A percentile compares a stretch with the other conserved stretches of the same genome.
Conservation (phyloP, 2,113 vertebrate species). For the Anser brachyrhynchus region DNA sequence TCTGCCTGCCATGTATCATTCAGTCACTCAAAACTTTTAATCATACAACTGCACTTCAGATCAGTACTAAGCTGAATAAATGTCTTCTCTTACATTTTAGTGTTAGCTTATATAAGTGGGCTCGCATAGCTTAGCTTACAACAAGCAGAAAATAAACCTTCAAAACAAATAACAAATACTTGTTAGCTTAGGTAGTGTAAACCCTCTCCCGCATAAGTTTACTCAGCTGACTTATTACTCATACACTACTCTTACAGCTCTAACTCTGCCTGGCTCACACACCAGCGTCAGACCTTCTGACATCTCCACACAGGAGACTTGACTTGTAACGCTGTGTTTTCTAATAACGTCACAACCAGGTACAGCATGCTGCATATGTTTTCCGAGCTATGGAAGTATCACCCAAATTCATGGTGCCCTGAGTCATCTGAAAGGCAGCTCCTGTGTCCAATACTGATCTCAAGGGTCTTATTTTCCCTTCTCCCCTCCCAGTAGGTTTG, state of each 20-base stretch:
- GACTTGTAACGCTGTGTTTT: not conserved
- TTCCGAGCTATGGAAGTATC: not conserved
- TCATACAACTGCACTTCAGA: not conserved
- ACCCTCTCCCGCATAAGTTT: not conserved
- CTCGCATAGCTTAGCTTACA: not conserved
- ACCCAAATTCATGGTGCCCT: not conserved
- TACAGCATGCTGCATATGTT: not conserved
- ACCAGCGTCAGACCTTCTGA: not conserved
- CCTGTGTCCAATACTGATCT: not conserved
- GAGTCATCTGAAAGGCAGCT: not conserved
- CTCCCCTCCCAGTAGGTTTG: not conserved
- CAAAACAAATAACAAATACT: not conserved
- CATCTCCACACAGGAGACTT: not conserved
- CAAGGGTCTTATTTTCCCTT: not conserved
- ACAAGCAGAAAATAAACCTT: not conserved
- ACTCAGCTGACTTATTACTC: conserved; percentile 9
- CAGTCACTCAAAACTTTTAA: not conserved
- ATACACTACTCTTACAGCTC: not conserved
- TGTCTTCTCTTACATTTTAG: not conserved
- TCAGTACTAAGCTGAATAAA: not conserved
- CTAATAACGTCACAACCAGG: not conserved
- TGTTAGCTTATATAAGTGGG: not conserved
- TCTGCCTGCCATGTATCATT: not conserved
- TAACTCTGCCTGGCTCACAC: not conserved
- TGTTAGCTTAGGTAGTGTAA: not conserved